Percentiles rank a stretch among this genome's conserved stretches.
Conservation (phyloP, 2,113 vertebrate species). For the Riparia riparia region DNA sequence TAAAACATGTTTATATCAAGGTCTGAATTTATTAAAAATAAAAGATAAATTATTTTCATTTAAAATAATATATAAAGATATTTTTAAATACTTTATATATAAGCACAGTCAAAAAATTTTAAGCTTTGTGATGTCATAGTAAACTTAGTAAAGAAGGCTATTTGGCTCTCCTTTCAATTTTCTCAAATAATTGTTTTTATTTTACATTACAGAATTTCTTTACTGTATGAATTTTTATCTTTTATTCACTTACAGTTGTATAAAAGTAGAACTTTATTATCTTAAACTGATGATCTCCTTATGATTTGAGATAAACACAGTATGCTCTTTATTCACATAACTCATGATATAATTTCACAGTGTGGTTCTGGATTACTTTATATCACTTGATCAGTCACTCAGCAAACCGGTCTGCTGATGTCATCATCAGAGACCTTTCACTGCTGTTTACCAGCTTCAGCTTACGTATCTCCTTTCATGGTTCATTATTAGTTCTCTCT, state of each 20-base stretch:
- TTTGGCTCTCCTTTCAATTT: neutral
- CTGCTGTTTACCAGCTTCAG: neutral
- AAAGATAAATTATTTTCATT: neutral
- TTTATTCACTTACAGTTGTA: neutral
- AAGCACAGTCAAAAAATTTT: neutral
- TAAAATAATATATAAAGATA: neutral
- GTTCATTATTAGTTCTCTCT: neutral
- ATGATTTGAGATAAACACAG: slow-evolving; percentile 50
- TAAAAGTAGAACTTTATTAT: neutral
- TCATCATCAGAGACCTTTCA: slow-evolving; percentile 43
- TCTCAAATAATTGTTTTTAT: neutral
- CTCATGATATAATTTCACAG: slow-evolving; percentile 47
- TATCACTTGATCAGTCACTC: slow-evolving; percentile 51
- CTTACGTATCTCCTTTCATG: neutral
- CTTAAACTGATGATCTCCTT: slow-evolving; percentile 48
- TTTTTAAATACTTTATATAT: accelerated
- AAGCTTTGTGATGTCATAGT: neutral
- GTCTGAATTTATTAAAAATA: neutral
- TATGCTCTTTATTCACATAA: slow-evolving; percentile 46
- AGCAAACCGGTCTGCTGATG: slow-evolving; percentile 11
- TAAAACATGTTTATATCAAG: neutral
- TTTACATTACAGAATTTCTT: neutral
- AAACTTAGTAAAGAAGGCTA: neutral
- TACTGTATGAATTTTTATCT: neutral
- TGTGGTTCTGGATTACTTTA: neutral